Evolutionary conservation across 2,113 vertebrate genomes (phyloP).

Genomic region (Sander lucioperca): DNA sequence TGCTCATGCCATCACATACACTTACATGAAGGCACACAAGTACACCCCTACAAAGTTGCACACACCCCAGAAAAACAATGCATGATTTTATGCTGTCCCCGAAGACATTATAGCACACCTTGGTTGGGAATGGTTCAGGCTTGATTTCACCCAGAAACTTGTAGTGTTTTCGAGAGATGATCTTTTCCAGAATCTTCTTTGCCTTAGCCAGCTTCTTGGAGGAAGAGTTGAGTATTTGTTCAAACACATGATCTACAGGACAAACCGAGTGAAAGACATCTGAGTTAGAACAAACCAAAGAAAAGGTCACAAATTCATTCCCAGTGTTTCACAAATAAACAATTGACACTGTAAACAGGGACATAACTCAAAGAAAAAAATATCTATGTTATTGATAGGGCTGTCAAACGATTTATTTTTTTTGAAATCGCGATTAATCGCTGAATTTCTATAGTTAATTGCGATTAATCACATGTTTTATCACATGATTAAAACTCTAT

Average conservation of each 20-base stretch:
- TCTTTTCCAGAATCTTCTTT: conserved; percentile 84
- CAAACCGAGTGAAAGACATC: neutral
- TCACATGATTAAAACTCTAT: too few species aligned
- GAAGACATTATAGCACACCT: conserved; percentile 46
- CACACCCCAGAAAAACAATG: too few species aligned
- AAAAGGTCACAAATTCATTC: neutral
- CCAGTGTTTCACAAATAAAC: neutral
- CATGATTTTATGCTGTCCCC: too few species aligned
- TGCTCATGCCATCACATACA: too few species aligned
- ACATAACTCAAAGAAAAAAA: too few species aligned
- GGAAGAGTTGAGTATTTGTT: conserved; percentile 88
- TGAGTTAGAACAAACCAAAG: neutral
- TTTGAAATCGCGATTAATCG: too few species aligned
- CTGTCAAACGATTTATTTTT: too few species aligned
- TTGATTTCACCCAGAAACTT: conserved; percentile 84
- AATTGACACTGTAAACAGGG: neutral
- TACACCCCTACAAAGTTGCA: too few species aligned
- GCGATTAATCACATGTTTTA: too few species aligned
- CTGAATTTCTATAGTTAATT: too few species aligned
- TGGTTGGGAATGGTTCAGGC: accelerated
- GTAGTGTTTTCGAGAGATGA: conserved; percentile 86
- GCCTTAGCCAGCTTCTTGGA: conserved; percentile 79
- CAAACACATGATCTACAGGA: conserved; percentile 88
- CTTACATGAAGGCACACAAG: too few species aligned
- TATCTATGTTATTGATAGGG: too few species aligned